phyloP scores from a whole-genome alignment of 2,113 vertebrate species.

The Calonectris borealis region DNA sequence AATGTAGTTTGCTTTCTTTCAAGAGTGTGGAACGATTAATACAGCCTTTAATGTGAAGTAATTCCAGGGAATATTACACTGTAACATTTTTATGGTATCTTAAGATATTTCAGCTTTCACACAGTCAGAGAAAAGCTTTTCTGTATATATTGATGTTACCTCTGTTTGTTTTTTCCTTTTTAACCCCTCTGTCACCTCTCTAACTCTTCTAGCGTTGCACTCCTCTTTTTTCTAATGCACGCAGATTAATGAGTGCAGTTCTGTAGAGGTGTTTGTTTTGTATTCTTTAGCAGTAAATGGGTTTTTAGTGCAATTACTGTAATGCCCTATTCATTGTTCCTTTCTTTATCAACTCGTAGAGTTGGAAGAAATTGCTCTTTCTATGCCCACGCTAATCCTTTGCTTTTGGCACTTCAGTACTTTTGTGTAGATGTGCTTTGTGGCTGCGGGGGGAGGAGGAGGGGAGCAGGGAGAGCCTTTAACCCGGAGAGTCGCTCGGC shows the following conservation, averaged over 20 bases:
- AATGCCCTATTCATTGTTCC: neutral
- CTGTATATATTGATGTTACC: neutral
- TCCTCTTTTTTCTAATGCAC: neutral
- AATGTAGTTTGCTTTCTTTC: neutral
- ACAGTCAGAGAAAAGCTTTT: neutral
- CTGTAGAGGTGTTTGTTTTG: neutral
- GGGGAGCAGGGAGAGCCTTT: neutral
- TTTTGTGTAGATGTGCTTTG: neutral
- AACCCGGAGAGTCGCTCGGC: rapidly evolving
- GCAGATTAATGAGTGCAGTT: neutral
- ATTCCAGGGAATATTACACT: neutral
- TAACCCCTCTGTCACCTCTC: neutral
- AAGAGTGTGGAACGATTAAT: neutral
- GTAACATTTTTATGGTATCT: neutral
- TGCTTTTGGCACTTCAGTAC: neutral
- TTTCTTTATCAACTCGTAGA: neutral
- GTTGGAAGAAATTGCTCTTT: neutral
- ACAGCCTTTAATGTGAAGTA: neutral
- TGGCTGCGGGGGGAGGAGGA: neutral
- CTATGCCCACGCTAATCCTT: neutral
- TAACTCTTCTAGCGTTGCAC: neutral
- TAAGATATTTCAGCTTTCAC: neutral
- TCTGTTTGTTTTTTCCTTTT: neutral
- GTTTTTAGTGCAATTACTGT: neutral
- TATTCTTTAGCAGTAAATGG: neutral